Evolutionary conservation across 1,140 invertebrate genomes (phyloP), one percentile per base, ranked within the genome.

Genomic region (Chrysoperla carnea): DNA sequence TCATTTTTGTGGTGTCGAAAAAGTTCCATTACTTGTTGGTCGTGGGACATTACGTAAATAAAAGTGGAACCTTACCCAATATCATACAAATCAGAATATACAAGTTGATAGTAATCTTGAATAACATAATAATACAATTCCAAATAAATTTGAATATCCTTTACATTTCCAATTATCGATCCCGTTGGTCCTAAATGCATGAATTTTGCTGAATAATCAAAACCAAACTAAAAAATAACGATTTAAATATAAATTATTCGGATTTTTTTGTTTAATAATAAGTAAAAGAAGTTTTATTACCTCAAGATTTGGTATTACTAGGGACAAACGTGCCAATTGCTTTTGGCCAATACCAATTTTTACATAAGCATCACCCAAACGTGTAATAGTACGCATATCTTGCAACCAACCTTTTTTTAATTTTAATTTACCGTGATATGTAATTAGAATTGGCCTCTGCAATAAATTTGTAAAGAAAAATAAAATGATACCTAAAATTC

Each of bases 371-470:
- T 67, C 61, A 4, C 60, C 62, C 38, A 52, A 52, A 15, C 66
- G 59, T 6, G 48, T 43, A 9, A 67, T 52, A 40, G 61, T 63
- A 1, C 54, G 51, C 8, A 69, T 46, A n/a, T 63, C 64, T 12
- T 54, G 59, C 56, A 67, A 53, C 38, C 47, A 42, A 14, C 66
- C 64, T 45, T 65, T 48, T 17, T 56, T 54, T 14, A 69, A 52
- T 28, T 53, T 59, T 39, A 68, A 41, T 53, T 60, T 58, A 2
- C 64, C 66, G 44, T 65, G 66, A 50, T 66, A 67, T 38, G 58
- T 63, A 8, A 67, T 57, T 8, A 61, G 46, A 6, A 64, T 6
- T 6, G 58, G 52, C 43, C 49, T 58, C 62, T 64, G 31, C 4
- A 33, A 33, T 12, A 33, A 23, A 23, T n/a, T n/a, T n/a, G n/a